Conservation (phyloP, 1,140 invertebrate genomes). For the Cardiocondyla obscurior region DNA sequence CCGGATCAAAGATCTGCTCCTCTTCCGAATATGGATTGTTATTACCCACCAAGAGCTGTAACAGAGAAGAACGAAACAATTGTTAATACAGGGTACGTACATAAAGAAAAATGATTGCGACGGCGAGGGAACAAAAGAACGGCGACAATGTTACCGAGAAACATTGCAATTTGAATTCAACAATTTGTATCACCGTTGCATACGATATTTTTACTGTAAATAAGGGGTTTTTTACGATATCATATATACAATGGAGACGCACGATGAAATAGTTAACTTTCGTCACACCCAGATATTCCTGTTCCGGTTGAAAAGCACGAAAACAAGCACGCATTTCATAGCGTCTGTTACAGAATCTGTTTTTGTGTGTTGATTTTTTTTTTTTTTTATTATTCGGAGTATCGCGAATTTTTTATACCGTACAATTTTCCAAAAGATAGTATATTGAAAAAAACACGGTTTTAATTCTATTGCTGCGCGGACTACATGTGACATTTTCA, state of each 20-base stretch:
- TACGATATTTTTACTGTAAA: conserved; percentile 38
- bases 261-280: conserved; percentile 41
- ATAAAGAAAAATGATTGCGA: not conserved
- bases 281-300: conserved; percentile 42
- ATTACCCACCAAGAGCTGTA: conserved; percentile 94
- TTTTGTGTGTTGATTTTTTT: conserved; percentile 23
- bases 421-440: conserved; percentile 36
- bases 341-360: conserved; percentile 10
- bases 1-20: conserved; percentile 91
- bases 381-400: conserved; percentile 27
- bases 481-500: not conserved
- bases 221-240: conserved; percentile 1
- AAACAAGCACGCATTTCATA: conserved; percentile 43
- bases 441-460: conserved; percentile 24
- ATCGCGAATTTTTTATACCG: conserved; percentile 21
- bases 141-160: not conserved
- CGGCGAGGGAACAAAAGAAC: not conserved
- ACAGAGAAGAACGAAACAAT: conserved; percentile 69
- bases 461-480: conserved; percentile 10
- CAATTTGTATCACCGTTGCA: conserved; percentile 21
- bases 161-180: conserved; percentile 32
- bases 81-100: not conserved
- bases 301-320: conserved; percentile 46
- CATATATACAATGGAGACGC: conserved; percentile 24
- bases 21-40: conserved; percentile 93